These are phyloP conservation scores for Erethizon dorsatum DNA, from an alignment of 2,797 vertebrate genomes.

Conservation along the genomic window DNA sequence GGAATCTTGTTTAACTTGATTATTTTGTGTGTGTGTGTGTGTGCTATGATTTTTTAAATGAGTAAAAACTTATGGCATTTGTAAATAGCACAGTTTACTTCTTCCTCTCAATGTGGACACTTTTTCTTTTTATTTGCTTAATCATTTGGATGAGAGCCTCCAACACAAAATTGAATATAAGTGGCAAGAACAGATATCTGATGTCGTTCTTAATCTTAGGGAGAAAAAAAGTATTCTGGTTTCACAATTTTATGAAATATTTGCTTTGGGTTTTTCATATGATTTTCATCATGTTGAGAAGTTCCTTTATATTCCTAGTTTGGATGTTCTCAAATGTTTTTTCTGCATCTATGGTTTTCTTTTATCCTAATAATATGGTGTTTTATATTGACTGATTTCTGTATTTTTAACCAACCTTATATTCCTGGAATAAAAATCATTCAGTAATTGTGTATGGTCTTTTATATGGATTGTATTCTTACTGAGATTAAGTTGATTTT, in stretches of 20 bases:
- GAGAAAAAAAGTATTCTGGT: neutral
- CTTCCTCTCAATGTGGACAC: neutral
- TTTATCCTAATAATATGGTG: neutral
- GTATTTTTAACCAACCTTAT: neutral
- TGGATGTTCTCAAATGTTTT: neutral
- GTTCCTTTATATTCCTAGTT: neutral
- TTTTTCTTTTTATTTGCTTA: neutral
- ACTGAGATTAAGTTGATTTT: neutral
- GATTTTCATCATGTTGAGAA: neutral
- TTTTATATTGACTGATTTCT: neutral
- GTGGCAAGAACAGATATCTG: neutral
- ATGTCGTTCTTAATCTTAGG: neutral
- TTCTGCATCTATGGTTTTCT: neutral
- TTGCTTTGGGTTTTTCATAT: neutral
- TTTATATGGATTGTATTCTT: constrained; percentile 21
- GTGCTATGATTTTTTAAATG: neutral
- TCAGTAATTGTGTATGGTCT: neutral
- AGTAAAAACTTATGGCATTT: neutral
- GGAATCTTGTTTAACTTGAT: neutral
- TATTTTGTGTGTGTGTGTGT: neutral
- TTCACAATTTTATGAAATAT: neutral
- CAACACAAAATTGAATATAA: neutral
- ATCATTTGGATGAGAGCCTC: neutral
- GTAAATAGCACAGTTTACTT: neutral
- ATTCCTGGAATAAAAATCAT: neutral